Evolutionary conservation across 2,113 vertebrate genomes (phyloP), one percentile per base, ranked within the genome.

Genomic region (Ophiodon elongatus): DNA sequence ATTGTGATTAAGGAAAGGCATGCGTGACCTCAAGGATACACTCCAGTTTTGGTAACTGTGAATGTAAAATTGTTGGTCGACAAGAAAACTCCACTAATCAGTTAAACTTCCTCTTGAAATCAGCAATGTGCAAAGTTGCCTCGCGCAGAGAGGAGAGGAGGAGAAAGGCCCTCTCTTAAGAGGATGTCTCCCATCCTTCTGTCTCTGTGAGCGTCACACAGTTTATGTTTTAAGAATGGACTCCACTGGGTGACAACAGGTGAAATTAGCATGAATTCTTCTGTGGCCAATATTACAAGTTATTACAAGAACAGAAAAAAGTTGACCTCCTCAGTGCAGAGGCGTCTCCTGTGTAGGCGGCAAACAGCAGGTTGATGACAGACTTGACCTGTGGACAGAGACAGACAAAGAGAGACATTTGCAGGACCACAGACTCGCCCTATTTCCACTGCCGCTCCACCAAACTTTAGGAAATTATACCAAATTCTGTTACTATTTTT

Each of bases 301-400:
- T 2, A 47, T n/a, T 15, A 4, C 21, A 45, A 31, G 39, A 64
- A 19, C 6, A 57, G 10, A 57, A 27, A 57, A 57, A 9, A 8
- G 2, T 6, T 80, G 77, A 91, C 98, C 98, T 98, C 89, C 98
- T 96, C 71, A 99, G 96, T 0, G 98, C 98, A 25, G 98, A 98
- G 2, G 98, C 97, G 4, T 99, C 98, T 83, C 98, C 98, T 0
- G 97, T 99, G 85, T 97, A 99, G 23, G 98, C 98, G 64, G 98
- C 97, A 62, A 99, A 99, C 87, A 99, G 93, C 84, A 99, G 97
- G 86, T 99, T 99, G 91, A 99, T 98, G 71, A 99, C 98, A 23
- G 98, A 98, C 91, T 99, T 99, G 72, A 98, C 98, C 98, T 99
- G 94, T 10, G 90, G 92, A 89, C 27, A 91, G 19, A 90, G 21